Conservation (phyloP, 2,797 vertebrate species). For the Anas georgica region DNA sequence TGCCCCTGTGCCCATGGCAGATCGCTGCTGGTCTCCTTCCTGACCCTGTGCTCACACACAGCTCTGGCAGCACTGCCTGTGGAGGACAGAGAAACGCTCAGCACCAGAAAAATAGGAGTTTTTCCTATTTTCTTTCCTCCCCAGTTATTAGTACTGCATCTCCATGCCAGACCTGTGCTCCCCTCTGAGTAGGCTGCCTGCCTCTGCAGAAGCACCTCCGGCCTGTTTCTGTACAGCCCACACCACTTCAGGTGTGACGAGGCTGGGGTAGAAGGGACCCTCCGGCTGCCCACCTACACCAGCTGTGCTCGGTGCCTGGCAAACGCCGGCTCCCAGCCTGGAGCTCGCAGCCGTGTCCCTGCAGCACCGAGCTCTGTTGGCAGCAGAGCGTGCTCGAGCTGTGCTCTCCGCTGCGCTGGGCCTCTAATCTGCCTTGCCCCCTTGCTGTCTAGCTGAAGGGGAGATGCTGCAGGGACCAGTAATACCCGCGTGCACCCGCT, state of each 20-base stretch:
- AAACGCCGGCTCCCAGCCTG: neutral
- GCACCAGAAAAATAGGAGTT: rapidly evolving
- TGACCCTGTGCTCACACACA: rapidly evolving
- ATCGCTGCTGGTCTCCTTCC: neutral
- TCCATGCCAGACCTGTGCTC: neutral
- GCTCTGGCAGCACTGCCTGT: neutral
- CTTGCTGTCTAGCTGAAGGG: neutral
- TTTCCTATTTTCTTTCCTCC: neutral
- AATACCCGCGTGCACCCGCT: neutral
- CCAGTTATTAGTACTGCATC: rapidly evolving
- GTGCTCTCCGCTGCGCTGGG: rapidly evolving
- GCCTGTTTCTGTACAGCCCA: neutral
- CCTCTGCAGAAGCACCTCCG: neutral
- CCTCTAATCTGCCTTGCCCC: neutral
- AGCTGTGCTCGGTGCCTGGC: neutral
- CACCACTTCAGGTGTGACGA: neutral
- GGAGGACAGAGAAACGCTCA: rapidly evolving
- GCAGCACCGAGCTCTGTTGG: rapidly evolving
- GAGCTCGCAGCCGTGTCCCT: rapidly evolving
- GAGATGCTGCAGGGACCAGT: neutral
- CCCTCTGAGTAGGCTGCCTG: neutral
- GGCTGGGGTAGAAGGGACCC: neutral
- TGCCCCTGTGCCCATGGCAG: too few species aligned
- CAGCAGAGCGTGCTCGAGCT: rapidly evolving
- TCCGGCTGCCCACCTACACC: neutral